Evolutionary conservation across 2,888 invertebrate species (phyloP).

Genomic region (Myathropa florea): DNA sequence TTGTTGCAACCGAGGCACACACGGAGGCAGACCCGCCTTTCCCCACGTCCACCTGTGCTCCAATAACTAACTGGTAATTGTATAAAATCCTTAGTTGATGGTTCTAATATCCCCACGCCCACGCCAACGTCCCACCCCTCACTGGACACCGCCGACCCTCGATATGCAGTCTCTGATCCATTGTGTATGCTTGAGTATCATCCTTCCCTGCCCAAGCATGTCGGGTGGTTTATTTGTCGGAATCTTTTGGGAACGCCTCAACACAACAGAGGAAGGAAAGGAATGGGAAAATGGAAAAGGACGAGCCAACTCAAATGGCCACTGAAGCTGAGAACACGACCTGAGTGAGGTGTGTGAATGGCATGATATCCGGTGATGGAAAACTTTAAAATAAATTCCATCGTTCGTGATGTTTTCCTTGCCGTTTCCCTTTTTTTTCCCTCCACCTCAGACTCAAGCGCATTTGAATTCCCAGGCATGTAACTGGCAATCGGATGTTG

Average conservation of each 20-base stretch:
- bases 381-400: constrained; percentile 56
- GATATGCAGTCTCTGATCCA: constrained; percentile 4
- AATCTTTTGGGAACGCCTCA: constrained; percentile 62
- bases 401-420: background rate
- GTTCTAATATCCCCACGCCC: constrained; percentile 25
- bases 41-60: constrained; percentile 28
- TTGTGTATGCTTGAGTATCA: constrained; percentile 10
- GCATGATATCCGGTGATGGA: constrained; percentile 35
- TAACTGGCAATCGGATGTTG: constrained; percentile 4
- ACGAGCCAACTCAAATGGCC: constrained; percentile 7
- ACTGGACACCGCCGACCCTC: background rate
- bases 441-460: background rate
- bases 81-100: constrained; percentile 46
- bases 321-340: background rate
- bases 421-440: background rate
- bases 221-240: constrained; percentile 61
- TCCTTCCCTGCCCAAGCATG: constrained; percentile 14
- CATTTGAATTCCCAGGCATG: constrained; percentile 28
- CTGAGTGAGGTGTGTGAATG: constrained; percentile 15
- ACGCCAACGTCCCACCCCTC: background rate
- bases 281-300: constrained; percentile 9
- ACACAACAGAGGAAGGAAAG: constrained; percentile 48
- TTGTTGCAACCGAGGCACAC: constrained; percentile 16
- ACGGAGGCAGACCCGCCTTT: too few relatives aligned
- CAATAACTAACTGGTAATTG: constrained; percentile 57